A percentile compares a stretch with the other conserved stretches of the same genome.
phyloP scores from a whole-genome alignment of 2,888 invertebrate species.

The Amphimallon solstitiale region DNA sequence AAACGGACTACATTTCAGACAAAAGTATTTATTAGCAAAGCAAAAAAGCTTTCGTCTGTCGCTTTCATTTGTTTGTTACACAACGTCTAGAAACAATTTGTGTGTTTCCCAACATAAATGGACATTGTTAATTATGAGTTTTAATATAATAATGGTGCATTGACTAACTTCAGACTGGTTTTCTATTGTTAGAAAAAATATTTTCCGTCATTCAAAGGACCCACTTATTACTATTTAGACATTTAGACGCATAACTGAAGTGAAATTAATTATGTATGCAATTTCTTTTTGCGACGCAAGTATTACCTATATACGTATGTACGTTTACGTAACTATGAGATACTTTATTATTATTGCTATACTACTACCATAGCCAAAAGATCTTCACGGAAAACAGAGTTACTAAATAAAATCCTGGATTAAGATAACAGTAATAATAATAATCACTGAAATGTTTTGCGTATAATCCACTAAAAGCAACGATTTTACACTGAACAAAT shows the following conservation, averaged over 20 bases:
- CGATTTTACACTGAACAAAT: too few species aligned
- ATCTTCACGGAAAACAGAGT: too few species aligned
- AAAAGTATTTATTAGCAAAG: not conserved
- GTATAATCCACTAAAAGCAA: too few species aligned
- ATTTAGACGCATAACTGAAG: conserved; percentile 3
- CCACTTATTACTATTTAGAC: conserved; percentile 2
- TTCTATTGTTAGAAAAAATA: conserved; percentile 2
- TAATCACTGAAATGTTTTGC: too few species aligned
- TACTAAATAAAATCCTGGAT: too few species aligned
- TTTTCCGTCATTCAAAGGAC: not conserved
- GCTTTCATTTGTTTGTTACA: conserved; percentile 20
- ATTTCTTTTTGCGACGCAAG: not conserved
- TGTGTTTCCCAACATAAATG: conserved; percentile 10
- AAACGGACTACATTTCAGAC: too few species aligned
- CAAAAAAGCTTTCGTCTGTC: not conserved
- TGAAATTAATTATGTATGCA: conserved; percentile 18
- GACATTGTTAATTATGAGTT: conserved; percentile 14
- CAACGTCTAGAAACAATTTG: conserved; percentile 12
- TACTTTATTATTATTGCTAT: conserved; percentile 7
- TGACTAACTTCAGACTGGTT: conserved; percentile 6
- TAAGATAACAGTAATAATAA: too few species aligned
- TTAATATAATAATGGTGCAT: conserved; percentile 2
- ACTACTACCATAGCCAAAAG: too few species aligned
- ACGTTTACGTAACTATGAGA: conserved; percentile 20
- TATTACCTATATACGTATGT: not conserved